A percentile compares a stretch with the other conserved stretches of the same genome.
These are phyloP conservation scores for Oegoconia quadripuncta DNA, from an alignment of 2,888 invertebrate species.

Conservation along the genomic window DNA sequence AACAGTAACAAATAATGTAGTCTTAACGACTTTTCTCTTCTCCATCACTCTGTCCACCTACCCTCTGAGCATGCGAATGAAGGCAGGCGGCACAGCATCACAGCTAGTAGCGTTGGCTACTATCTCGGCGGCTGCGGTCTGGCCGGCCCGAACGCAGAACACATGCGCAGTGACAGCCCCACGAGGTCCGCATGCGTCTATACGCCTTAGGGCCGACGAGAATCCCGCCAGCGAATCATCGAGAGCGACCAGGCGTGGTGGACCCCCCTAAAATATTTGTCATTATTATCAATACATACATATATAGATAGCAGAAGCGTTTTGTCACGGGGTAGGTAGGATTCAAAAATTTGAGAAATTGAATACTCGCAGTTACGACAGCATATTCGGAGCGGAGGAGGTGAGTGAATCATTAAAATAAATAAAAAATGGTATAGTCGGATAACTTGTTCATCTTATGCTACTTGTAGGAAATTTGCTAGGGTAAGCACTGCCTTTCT, in stretches of 20 bases:
- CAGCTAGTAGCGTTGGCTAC: constrained; percentile 85
- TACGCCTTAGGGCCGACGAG: constrained; percentile 85
- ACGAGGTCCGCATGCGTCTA: constrained; percentile 93
- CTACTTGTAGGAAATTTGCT: too few species aligned
- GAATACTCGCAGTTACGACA: too few species aligned
- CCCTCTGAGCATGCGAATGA: constrained; percentile 74
- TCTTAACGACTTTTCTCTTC: background rate
- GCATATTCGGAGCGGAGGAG: too few species aligned
- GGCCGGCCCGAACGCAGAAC: constrained; percentile 95
- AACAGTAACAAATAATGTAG: background rate
- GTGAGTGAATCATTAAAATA: too few species aligned
- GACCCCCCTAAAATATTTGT: constrained; percentile 35
- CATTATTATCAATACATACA: background rate
- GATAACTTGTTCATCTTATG: too few species aligned
- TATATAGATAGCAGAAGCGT: too few species aligned
- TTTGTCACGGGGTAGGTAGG: too few species aligned
- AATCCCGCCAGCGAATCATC: constrained; percentile 86
- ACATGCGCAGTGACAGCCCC: constrained; percentile 95
- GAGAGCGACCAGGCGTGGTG: constrained; percentile 83
- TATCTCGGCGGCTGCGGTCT: constrained; percentile 87
- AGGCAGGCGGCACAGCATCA: constrained; percentile 83
- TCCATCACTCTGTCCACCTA: constrained; percentile 61
- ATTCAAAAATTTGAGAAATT: too few species aligned
- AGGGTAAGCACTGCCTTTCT: too few species aligned
- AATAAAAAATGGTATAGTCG: too few species aligned